Percentiles rank a stretch among this genome's conserved stretches.
Conservation (phyloP, 2,113 vertebrate genomes). For the Manacus vitellinus region DNA sequence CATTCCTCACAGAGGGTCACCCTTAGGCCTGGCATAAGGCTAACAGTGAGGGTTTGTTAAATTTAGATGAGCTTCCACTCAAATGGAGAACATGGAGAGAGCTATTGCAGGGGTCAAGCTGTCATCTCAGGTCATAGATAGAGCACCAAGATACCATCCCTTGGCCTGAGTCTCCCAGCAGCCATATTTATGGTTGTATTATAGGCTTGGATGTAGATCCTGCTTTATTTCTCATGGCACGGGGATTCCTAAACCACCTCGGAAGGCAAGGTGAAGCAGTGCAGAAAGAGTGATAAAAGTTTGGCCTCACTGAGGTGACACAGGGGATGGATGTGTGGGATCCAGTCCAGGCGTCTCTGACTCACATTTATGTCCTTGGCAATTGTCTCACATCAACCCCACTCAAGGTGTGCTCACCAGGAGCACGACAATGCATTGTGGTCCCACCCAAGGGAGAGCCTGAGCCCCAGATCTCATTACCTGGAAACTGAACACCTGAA, state of each 20-base stretch:
- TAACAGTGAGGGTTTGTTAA: not conserved
- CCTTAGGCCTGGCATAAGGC: not conserved
- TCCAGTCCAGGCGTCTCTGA: not conserved
- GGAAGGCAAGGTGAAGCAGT: not conserved
- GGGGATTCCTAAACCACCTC: not conserved
- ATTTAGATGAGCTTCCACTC: not conserved
- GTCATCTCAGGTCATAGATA: not conserved
- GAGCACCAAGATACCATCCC: not conserved
- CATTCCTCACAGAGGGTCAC: not conserved
- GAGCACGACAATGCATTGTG: not conserved
- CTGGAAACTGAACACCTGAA: not conserved
- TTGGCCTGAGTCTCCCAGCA: not conserved
- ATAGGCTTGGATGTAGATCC: not conserved
- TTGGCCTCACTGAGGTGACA: not conserved
- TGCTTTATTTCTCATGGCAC: not conserved
- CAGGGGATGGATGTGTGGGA: not conserved
- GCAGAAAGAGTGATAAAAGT: not conserved
- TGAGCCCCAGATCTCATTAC: not conserved
- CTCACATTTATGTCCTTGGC: not conserved
- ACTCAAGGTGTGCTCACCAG: not conserved
- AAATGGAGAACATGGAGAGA: not conserved
- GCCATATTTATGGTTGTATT: fast-evolving
- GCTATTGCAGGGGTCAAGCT: not conserved
- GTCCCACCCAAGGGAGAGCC: not conserved
- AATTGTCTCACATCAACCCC: not conserved